Evolutionary conservation across 2,888 invertebrate species (phyloP), one percentile per base, ranked within the genome.

Genomic region (Hemithea aestivaria): DNA sequence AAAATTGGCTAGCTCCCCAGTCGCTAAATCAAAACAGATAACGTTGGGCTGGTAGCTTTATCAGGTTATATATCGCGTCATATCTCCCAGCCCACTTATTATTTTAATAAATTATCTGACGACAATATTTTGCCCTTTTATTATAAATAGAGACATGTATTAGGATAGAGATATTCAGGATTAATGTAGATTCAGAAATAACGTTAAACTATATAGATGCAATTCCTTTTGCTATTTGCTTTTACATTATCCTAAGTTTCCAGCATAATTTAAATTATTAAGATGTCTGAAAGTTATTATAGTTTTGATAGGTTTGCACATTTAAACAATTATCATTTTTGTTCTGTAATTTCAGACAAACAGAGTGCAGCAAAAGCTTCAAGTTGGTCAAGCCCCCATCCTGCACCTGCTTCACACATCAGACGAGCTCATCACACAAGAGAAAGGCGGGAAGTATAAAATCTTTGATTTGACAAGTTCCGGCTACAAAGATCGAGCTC

Each of bases 401-500:
- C 88, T 91, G 59, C 88, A 89, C 45, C 75, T 93, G 50, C 87
- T 89, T 56, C 90, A 90, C 60, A 87, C 91, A 2, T 82, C 84
- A 36, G 88, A 89, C 48, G 87, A 89, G 49, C 85, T 94, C 48
- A 87, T 94, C 51, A 91, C 93, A 6, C 94, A 94, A 77, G 92
- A 93, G 67, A 94, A 94, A 72, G 91, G 90, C 43, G 94, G 94
- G 46, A 76, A 82, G 32, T 87, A 91, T 26, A 92, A 92, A 74
- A 75, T 92, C 48, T 94, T 93, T 90, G 81, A 88, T 51, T 83
- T 88, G 51, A 83, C 88, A 41, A 90, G 90, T 56, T 77, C 83
- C 4, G 90, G 91, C 38, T 93, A 92, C 42, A 79, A 88, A 40
- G 79, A 90, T 45, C 76, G 88, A 21, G 87, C 89, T 42, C 79